Evolutionary conservation across 2,888 invertebrate species (phyloP), one percentile per base, ranked within the genome.

Genomic region (Molorchus minor): DNA sequence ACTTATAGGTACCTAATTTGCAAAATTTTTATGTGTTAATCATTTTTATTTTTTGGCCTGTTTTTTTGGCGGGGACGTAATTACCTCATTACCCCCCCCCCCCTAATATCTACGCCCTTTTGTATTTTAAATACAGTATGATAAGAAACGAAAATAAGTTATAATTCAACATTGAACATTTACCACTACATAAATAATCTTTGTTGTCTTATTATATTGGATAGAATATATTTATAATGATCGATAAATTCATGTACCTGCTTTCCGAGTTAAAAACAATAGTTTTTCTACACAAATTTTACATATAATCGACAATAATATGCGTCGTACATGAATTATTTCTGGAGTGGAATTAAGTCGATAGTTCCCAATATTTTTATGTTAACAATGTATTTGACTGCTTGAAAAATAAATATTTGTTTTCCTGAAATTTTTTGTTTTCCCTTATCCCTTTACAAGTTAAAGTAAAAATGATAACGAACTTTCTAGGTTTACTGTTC

Each of bases 311-410:
- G 21, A 49, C 38, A n/a, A 44, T 52, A 53, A 61, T 54, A 33
- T 20, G 55, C 58, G 57, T 62, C 25, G 58, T 62, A 45, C 66
- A 68, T 63, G 61, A 65, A 69, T 68, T 65, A 62, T 53, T 56
- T 49, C 36, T 49, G 29, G 25, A 65, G 56, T 67, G 62, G 65
- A 69, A 66, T 65, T 66, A 67, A 69, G 68, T 71, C 70, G 62
- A 56, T 65, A 64, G 61, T 64, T 67, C 59, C 61, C 40, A 61
- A 54, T 60, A 56, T 36, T 62, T 66, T 68, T 68, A 61, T 65
- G 59, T 59, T 56, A 58, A 65, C 66, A 67, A 65, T 49, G 38
- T 38, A 38, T 49, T 13, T 38, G 38, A 25, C 3, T 33, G 25
- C 15, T n/a, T 20, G 25, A 25, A 38, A 25, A 49, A 49, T 21